Evolutionary conservation across 2,888 invertebrate species (phyloP).

Genomic region (Choristoneura rosaceana): DNA sequence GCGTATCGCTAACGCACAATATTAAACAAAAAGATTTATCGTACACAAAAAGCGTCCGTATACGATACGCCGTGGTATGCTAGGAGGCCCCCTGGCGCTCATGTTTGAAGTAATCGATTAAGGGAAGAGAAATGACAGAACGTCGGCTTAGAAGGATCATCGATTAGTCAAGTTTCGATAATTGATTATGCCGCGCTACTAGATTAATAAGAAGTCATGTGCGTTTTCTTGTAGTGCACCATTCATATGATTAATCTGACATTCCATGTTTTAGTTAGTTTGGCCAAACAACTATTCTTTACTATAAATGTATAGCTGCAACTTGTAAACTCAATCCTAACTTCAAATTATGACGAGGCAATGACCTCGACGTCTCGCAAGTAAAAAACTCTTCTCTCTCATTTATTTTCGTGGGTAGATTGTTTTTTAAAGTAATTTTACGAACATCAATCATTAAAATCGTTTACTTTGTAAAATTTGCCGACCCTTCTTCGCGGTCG

Average conservation of each 20-base stretch:
- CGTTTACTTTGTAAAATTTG: slow-evolving; percentile 75
- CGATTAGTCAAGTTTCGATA: slow-evolving; percentile 82
- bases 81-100: slow-evolving; percentile 79
- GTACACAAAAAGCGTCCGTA: slow-evolving; percentile 69
- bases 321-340: slow-evolving; percentile 4
- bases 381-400: slow-evolving; percentile 26
- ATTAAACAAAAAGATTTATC: slow-evolving; percentile 68
- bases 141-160: slow-evolving; percentile 76
- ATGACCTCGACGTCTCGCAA: slow-evolving; percentile 19
- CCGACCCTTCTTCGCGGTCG: slow-evolving; percentile 72
- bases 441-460: slow-evolving; percentile 79
- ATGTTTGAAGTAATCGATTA: slow-evolving; percentile 83
- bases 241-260: slow-evolving; percentile 32
- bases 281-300: slow-evolving; percentile 4
- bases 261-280: slow-evolving; percentile 13
- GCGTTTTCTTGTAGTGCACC: slow-evolving; percentile 59
- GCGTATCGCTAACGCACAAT: slow-evolving; percentile 21
- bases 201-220: slow-evolving; percentile 78
- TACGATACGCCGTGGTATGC: slow-evolving; percentile 57
- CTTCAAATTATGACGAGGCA: slow-evolving; percentile 12
- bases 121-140: slow-evolving; percentile 84
- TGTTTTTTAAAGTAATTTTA: slow-evolving; percentile 65
- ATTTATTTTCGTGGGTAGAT: slow-evolving; percentile 29
- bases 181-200: slow-evolving; percentile 80
- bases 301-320: neutral